These are phyloP conservation scores for Todiramphus chloris DNA, from an alignment of 2,113 vertebrate species.

Conservation along the genomic window DNA sequence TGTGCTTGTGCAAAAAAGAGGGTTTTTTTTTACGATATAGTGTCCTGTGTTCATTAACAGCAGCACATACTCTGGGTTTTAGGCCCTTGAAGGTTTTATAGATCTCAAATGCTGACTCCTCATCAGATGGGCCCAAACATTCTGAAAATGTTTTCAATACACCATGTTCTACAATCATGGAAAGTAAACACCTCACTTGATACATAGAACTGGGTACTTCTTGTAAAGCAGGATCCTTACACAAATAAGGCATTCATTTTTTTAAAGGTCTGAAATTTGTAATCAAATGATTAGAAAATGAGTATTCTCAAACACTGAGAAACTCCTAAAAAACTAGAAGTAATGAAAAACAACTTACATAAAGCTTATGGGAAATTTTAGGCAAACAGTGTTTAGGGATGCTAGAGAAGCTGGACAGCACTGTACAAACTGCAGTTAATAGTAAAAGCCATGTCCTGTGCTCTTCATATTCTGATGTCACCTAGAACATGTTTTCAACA, in stretches of 20 bases:
- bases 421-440: not conserved
- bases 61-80: not conserved
- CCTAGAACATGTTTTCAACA: not conserved
- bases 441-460: not conserved
- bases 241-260: not conserved
- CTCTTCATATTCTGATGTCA: not conserved
- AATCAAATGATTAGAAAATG: not conserved
- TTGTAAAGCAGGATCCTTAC: not conserved
- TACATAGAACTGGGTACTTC: rapidly evolving
- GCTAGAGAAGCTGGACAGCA: rapidly evolving
- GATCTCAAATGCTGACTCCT: not conserved
- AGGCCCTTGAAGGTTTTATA: not conserved
- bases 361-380: not conserved
- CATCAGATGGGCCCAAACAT: not conserved
- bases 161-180: not conserved
- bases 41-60: not conserved
- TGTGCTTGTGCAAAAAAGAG: not conserved
- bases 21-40: not conserved
- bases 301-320: not conserved
- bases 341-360: not conserved
- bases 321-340: not conserved
- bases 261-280: not conserved
- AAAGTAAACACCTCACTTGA: not conserved
- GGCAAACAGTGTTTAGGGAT: not conserved
- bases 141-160: not conserved